These are phyloP conservation scores for Meteorus colon DNA, from an alignment of 2,888 invertebrate genomes.

Conservation along the genomic window DNA sequence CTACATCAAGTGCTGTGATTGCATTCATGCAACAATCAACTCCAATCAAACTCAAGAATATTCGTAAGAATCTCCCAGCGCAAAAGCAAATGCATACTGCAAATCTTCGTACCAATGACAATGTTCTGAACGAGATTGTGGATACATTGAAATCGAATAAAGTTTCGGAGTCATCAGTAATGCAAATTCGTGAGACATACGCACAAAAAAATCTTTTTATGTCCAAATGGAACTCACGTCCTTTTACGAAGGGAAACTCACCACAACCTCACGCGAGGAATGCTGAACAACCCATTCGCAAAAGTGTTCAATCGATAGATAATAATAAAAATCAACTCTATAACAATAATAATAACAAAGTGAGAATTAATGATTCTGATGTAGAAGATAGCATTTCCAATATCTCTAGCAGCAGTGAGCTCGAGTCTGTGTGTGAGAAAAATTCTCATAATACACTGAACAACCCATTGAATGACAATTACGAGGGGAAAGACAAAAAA, in stretches of 20 bases:
- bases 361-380: not conserved
- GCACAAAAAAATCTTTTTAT: conserved; percentile 44
- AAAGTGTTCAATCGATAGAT: conserved; percentile 40
- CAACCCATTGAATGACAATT: conserved; percentile 8
- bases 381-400: not conserved
- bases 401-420: conserved; percentile 45
- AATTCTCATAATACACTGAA: conserved; percentile 23
- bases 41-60: conserved; percentile 59
- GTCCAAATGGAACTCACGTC: conserved; percentile 47
- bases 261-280: conserved; percentile 20
- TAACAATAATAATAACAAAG: conserved; percentile 44
- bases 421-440: conserved; percentile 43
- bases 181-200: conserved; percentile 46
- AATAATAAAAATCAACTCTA: conserved; percentile 46
- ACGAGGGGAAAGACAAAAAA: conserved; percentile 31
- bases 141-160: conserved; percentile 48
- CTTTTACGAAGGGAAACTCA: conserved; percentile 40
- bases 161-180: conserved; percentile 41
- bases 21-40: conserved; percentile 75
- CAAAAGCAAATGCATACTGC: conserved; percentile 66
- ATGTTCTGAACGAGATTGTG: conserved; percentile 53
- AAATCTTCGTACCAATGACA: conserved; percentile 36
- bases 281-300: not conserved
- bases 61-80: conserved; percentile 44
- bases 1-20: conserved; percentile 79